Conservation (phyloP, 2,888 invertebrate species). For the Habroteleia sp. region DNA sequence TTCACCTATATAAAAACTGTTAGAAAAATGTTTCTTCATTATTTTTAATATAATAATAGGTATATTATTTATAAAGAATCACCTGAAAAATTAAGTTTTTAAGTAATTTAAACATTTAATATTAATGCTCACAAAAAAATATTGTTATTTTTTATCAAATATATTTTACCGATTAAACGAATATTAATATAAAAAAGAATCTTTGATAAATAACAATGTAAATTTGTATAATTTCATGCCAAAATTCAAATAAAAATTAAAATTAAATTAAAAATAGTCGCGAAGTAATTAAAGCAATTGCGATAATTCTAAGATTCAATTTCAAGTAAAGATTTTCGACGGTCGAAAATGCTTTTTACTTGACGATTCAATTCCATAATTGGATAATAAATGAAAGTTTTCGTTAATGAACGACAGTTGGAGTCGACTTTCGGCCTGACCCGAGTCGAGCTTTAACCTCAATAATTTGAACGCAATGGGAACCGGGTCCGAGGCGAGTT, state of each 20-base stretch:
- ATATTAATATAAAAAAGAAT: too few species aligned
- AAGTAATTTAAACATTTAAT: too few species aligned
- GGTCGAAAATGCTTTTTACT: slow-evolving; percentile 49
- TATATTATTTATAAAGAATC: too few species aligned
- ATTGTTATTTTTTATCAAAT: too few species aligned
- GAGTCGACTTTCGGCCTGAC: slow-evolving; percentile 69
- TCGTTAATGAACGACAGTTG: slow-evolving; percentile 66
- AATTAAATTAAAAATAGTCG: not conserved
- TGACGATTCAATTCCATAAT: slow-evolving; percentile 62
- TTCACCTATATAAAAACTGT: too few species aligned
- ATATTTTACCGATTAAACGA: too few species aligned
- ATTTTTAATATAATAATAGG: too few species aligned
- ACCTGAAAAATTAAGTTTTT: too few species aligned
- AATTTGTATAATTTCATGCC: too few species aligned
- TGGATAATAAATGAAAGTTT: slow-evolving; percentile 59
- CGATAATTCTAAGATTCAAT: slow-evolving; percentile 23
- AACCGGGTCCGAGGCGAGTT: slow-evolving; percentile 63
- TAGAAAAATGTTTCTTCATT: too few species aligned
- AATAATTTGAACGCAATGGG: slow-evolving; percentile 66
- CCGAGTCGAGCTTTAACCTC: slow-evolving; percentile 68
- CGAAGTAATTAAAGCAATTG: not conserved
- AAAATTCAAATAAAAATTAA: not conserved
- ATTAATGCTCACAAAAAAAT: too few species aligned
- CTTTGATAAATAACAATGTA: too few species aligned
- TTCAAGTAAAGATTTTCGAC: slow-evolving; percentile 24